Conservation (phyloP, 2,113 vertebrate species). For the Eubucco bourcierii region DNA sequence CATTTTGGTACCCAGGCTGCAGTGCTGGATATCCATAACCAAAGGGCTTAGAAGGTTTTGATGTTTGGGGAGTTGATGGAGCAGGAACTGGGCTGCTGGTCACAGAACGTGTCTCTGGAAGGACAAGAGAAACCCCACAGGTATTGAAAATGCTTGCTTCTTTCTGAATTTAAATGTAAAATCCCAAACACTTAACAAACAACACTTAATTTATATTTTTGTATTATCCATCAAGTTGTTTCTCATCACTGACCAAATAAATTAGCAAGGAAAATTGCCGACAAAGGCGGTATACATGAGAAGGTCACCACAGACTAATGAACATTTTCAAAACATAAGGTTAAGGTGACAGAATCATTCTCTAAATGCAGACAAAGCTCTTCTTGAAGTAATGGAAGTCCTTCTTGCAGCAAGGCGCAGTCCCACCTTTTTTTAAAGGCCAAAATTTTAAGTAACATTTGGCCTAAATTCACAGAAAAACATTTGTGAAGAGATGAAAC, state of each 20-base stretch:
- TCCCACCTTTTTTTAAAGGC: not conserved
- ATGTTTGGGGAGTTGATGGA: slow-evolving; percentile 70
- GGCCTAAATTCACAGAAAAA: not conserved
- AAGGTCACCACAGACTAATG: not conserved
- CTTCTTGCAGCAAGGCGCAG: not conserved
- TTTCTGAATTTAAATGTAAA: not conserved
- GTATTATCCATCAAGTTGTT: not conserved
- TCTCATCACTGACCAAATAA: not conserved
- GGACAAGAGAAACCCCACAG: not conserved
- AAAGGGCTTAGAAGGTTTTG: slow-evolving; percentile 82
- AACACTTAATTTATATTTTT: not conserved
- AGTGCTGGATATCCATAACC: slow-evolving; percentile 87
- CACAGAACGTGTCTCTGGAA: slow-evolving; percentile 72
- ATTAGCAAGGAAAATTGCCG: not conserved
- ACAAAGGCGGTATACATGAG: not conserved
- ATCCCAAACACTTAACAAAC: not conserved
- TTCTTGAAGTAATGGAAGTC: not conserved
- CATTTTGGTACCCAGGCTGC: slow-evolving; percentile 86
- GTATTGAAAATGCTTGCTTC: not conserved
- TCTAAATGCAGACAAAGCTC: not conserved
- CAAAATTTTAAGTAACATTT: not conserved
- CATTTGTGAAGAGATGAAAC: not conserved
- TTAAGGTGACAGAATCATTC: not conserved
- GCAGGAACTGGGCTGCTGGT: slow-evolving; percentile 73
- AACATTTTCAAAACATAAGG: not conserved